These are phyloP conservation scores for Drosophila repletoides DNA, from an alignment of 1,140 invertebrate genomes.

Conservation along the genomic window DNA sequence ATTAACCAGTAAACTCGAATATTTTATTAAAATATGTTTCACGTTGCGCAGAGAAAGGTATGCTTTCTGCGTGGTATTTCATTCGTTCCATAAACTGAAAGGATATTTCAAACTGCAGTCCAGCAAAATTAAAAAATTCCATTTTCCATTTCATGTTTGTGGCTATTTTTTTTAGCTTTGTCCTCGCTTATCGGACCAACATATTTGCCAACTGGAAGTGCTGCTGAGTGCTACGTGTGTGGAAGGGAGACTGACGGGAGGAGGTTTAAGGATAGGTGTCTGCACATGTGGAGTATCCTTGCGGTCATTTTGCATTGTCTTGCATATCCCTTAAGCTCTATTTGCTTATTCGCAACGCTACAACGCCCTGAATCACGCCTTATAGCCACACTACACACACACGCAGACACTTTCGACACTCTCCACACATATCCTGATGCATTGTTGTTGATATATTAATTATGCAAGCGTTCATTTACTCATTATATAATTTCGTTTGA, in stretches of 20 bases:
- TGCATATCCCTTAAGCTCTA: slow-evolving; percentile 5
- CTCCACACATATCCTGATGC: not conserved
- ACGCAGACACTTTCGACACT: not conserved
- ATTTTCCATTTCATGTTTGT: too few relatives aligned
- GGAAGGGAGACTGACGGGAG: not conserved
- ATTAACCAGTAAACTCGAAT: too few relatives aligned
- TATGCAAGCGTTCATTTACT: slow-evolving; percentile 53
- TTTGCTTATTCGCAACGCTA: not conserved
- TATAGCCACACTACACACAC: not conserved
- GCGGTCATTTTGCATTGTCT: not conserved
- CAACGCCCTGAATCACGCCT: not conserved
- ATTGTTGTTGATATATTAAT: slow-evolving; percentile 48
- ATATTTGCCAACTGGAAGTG: slow-evolving; percentile 5
- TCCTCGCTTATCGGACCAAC: not conserved
- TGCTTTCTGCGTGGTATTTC: too few relatives aligned
- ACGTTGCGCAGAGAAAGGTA: too few relatives aligned
- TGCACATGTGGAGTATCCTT: too few relatives aligned
- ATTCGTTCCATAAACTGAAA: too few relatives aligned
- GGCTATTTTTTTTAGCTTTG: not conserved
- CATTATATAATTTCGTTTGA: slow-evolving; percentile 66
- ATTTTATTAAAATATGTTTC: too few relatives aligned
- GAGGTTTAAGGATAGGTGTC: too few relatives aligned
- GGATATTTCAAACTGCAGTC: too few relatives aligned
- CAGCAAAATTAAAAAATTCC: too few relatives aligned
- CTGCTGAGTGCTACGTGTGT: not conserved